A percentile compares a stretch with the other conserved stretches of the same genome.
Evolutionary conservation across 1,140 invertebrate species (phyloP).

Genomic region (Leptestheria dahalacensis): DNA sequence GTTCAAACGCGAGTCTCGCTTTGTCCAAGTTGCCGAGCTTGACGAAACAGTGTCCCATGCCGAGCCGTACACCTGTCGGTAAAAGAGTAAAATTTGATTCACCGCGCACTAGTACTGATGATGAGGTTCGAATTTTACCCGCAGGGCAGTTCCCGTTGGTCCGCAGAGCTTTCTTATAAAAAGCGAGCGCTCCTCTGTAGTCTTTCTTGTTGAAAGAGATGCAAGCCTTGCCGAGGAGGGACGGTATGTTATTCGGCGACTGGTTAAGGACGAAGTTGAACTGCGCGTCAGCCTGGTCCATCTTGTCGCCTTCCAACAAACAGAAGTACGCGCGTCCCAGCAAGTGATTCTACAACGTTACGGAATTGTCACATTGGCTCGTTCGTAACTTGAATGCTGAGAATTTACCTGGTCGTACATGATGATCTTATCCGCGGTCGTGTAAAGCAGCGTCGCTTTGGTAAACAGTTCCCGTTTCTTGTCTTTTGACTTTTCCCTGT

Average conservation of each 20-base stretch:
- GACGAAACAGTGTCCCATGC: conserved; percentile 97
- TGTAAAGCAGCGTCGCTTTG: conserved; percentile 92
- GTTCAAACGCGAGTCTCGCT: conserved; percentile 44
- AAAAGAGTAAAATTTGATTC: neutral
- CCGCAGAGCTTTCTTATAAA: conserved; percentile 92
- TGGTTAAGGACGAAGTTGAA: conserved; percentile 98
- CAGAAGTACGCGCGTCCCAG: conserved; percentile 95
- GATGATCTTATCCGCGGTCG: conserved; percentile 97
- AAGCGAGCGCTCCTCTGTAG: conserved; percentile 84
- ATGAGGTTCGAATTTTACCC: conserved; percentile 30
- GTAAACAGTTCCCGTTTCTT: conserved; percentile 88
- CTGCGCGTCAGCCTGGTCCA: conserved; percentile 98
- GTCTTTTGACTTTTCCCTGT: conserved; percentile 89
- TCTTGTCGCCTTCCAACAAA: conserved; percentile 93
- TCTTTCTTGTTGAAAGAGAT: conserved; percentile 89
- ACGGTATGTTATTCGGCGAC: conserved; percentile 88
- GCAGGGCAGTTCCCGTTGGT: conserved; percentile 95
- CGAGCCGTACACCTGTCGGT: conserved; percentile 61
- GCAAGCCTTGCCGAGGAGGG: conserved; percentile 92
- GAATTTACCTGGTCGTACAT: conserved; percentile 89
- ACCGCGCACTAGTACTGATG: too few species aligned
- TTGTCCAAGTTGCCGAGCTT: conserved; percentile 93
- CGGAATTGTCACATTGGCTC: conserved; percentile 16
- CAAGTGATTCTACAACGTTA: conserved; percentile 65
- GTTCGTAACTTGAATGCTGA: conserved; percentile 3